Evolutionary conservation across 2,797 vertebrate genomes (phyloP).

Genomic region (Ctenopoma multispine): DNA sequence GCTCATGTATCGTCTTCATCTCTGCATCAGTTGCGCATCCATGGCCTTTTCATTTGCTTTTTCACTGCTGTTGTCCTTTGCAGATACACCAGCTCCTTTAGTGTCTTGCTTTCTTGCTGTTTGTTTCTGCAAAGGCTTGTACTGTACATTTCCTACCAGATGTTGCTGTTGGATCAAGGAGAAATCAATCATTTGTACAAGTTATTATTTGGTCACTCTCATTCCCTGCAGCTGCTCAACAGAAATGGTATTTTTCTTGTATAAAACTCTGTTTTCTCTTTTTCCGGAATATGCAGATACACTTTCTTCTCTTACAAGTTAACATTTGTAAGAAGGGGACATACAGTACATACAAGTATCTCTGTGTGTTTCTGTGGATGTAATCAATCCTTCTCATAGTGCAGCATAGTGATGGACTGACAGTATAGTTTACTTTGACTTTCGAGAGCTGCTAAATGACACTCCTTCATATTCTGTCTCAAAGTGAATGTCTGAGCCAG

Average conservation of each 20-base stretch:
- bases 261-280: background rate
- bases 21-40: conserved; percentile 43
- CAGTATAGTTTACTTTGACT: background rate
- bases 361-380: too few relatives aligned
- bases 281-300: conserved; percentile 4
- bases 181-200: background rate
- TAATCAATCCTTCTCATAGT: background rate
- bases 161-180: conserved; percentile 6
- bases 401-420: background rate
- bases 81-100: conserved; percentile 72
- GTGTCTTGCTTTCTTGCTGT: conserved; percentile 30
- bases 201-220: background rate
- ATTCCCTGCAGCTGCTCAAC: background rate
- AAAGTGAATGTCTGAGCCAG: too few relatives aligned
- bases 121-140: conserved; percentile 32
- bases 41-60: conserved; percentile 13
- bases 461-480: too few relatives aligned
- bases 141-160: background rate
- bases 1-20: conserved; percentile 36
- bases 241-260: background rate
- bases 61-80: background rate
- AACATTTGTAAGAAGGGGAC: background rate
- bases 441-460: background rate
- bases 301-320: background rate
- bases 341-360: too few relatives aligned